Percentiles rank a stretch among this genome's conserved stretches.
Evolutionary conservation across 2,888 invertebrate species (phyloP).

Genomic region (Hypomecis atomaria): DNA sequence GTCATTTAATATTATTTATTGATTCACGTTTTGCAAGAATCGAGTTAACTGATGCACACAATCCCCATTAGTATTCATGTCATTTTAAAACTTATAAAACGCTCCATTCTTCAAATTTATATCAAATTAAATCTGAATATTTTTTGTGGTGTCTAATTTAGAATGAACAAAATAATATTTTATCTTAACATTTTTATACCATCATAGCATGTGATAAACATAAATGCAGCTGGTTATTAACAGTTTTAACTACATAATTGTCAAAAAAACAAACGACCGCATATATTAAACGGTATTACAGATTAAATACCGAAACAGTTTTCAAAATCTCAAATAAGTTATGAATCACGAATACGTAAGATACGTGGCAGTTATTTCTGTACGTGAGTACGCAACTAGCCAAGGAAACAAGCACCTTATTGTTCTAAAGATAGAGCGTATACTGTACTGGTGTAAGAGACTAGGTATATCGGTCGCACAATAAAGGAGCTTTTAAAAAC

Average conservation of each 20-base stretch:
- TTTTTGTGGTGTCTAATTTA: slow-evolving; percentile 22
- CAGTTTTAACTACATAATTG: slow-evolving; percentile 21
- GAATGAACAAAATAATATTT: slow-evolving; percentile 15
- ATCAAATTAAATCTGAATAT: slow-evolving; percentile 15
- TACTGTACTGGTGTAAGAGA: slow-evolving; percentile 41
- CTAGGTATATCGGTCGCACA: slow-evolving; percentile 67
- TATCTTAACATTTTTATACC: slow-evolving; percentile 19
- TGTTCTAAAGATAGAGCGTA: slow-evolving; percentile 46
- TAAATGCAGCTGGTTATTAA: slow-evolving; percentile 27
- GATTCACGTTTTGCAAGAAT: slow-evolving; percentile 15
- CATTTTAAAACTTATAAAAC: slow-evolving; percentile 27
- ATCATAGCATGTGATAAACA: slow-evolving; percentile 9
- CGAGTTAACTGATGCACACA: slow-evolving; percentile 24
- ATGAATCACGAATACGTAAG: slow-evolving; percentile 55
- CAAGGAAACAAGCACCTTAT: slow-evolving; percentile 48
- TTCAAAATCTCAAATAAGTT: slow-evolving; percentile 52
- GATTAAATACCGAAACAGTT: slow-evolving; percentile 48
- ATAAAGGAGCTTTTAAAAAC: slow-evolving; percentile 83
- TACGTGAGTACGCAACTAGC: slow-evolving; percentile 40
- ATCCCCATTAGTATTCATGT: slow-evolving; percentile 30
- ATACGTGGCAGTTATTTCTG: slow-evolving; percentile 44
- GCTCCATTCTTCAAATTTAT: slow-evolving; percentile 15
- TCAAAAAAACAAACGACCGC: slow-evolving; percentile 36
- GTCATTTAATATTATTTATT: slow-evolving; percentile 7
- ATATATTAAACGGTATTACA: slow-evolving; percentile 49